Percentiles rank a stretch among this genome's conserved stretches.
Evolutionary conservation across 2,888 invertebrate species (phyloP).

Genomic region (Theretra japonica): DNA sequence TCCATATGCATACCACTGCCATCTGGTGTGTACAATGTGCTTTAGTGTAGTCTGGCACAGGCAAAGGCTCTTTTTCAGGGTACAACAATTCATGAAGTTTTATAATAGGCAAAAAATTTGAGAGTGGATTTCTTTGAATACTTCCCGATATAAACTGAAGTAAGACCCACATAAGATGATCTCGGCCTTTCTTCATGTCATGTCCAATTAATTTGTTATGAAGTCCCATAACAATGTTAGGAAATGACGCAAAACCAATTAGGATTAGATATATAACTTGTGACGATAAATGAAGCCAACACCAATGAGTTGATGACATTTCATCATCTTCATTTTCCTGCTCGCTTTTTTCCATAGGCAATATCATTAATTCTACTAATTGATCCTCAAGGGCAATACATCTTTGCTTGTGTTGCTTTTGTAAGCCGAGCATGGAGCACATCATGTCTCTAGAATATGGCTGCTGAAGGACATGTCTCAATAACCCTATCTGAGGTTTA

Average conservation of each 20-base stretch:
- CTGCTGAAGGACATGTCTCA: constrained; percentile 96
- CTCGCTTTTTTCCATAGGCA: constrained; percentile 97
- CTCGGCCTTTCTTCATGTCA: constrained; percentile 94
- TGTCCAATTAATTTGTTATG: constrained; percentile 92
- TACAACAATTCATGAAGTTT: constrained; percentile 96
- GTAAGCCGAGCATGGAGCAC: constrained; percentile 96
- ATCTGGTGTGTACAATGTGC: constrained; percentile 95
- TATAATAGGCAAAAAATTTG: constrained; percentile 95
- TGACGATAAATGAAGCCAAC: constrained; percentile 97
- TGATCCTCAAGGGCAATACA: constrained; percentile 97
- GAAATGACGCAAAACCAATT: constrained; percentile 97
- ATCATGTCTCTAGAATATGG: constrained; percentile 98
- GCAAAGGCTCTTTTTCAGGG: constrained; percentile 95
- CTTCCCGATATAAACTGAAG: constrained; percentile 98
- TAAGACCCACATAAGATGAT: constrained; percentile 99
- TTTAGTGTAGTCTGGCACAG: constrained; percentile 94
- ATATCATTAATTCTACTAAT: constrained; percentile 94
- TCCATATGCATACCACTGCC: constrained; percentile 98
- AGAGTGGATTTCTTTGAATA: constrained; percentile 95
- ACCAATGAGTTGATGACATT: constrained; percentile 89
- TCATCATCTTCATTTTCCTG: constrained; percentile 85
- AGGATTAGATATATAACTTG: constrained; percentile 97
- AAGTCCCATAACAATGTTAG: constrained; percentile 95
- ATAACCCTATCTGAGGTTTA: constrained; percentile 94
- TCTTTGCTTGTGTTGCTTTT: constrained; percentile 95